Conservation (phyloP, 2,888 invertebrate species). For the Stictocephala bisonia region DNA sequence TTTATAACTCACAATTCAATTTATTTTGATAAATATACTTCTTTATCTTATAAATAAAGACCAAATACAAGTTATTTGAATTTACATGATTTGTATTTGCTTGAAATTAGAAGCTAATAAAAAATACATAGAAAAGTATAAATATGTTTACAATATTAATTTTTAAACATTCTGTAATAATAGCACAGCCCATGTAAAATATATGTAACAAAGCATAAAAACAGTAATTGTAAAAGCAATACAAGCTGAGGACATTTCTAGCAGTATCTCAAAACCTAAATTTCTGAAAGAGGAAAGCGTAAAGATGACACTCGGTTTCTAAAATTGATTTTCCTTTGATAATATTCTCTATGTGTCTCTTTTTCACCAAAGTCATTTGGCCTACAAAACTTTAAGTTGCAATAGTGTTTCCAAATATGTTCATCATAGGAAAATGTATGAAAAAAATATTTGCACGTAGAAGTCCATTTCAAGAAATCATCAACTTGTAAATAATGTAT, state of each 20-base stretch:
- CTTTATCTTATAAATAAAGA: not conserved
- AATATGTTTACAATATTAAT: no score
- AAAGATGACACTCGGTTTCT: constrained; percentile 16
- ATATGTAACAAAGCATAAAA: no score
- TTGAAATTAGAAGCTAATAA: no score
- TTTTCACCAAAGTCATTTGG: not conserved
- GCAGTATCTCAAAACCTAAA: no score
- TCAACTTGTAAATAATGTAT: constrained; percentile 25
- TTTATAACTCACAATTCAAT: no score
- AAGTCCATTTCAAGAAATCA: constrained; percentile 25
- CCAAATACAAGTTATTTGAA: no score
- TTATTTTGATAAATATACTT: not conserved
- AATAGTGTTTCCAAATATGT: constrained; percentile 55
- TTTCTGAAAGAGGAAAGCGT: constrained; percentile 25
- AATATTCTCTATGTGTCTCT: constrained; percentile 23
- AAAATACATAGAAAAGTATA: no score
- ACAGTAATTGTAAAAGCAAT: no score
- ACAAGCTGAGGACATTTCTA: no score
- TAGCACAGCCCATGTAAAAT: no score
- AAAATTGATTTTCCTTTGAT: constrained; percentile 22
- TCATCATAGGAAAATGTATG: constrained; percentile 45
- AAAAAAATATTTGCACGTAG: constrained; percentile 39
- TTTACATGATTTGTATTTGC: no score
- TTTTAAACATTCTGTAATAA: no score
- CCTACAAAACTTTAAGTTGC: constrained; percentile 10